Evolutionary conservation across 2,113 vertebrate genomes (phyloP).

Genomic region (Camelus bactrianus): DNA sequence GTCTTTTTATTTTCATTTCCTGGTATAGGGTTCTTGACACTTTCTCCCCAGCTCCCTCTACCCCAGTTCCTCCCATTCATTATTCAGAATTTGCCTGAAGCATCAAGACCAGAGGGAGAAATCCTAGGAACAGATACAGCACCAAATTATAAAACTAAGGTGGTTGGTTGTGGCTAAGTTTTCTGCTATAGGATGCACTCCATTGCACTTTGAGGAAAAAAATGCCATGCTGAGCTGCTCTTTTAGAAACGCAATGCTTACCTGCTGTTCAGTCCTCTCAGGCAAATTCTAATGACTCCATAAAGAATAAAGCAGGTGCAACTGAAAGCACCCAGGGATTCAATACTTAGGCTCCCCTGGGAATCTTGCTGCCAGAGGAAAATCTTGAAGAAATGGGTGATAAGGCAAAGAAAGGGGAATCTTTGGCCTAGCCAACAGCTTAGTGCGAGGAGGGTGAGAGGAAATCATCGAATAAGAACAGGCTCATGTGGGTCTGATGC

Average conservation of each 20-base stretch:
- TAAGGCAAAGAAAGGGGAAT: conserved; percentile 45
- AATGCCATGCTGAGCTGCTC: conserved; percentile 55
- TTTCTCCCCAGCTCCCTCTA: conserved; percentile 38
- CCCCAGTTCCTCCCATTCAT: conserved; percentile 34
- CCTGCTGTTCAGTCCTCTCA: conserved; percentile 61
- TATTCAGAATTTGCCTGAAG: conserved; percentile 69
- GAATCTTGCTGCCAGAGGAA: conserved; percentile 70
- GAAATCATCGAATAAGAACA: conserved; percentile 50
- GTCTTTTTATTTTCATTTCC: conserved; percentile 68
- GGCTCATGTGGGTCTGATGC: neutral
- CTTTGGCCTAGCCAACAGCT: conserved; percentile 11
- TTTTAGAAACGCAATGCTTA: conserved; percentile 56
- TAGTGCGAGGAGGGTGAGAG: neutral
- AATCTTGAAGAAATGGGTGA: conserved; percentile 68
- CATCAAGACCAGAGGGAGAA: conserved; percentile 34
- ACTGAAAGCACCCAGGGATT: conserved; percentile 62
- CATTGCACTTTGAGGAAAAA: conserved; percentile 56
- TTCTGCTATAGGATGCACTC: conserved; percentile 43
- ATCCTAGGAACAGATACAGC: conserved; percentile 20
- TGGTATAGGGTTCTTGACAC: conserved; percentile 54
- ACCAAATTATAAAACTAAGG: conserved; percentile 64
- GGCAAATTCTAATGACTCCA: conserved; percentile 67
- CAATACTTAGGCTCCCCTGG: conserved; percentile 4
- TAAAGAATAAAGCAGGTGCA: conserved; percentile 72
- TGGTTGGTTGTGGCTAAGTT: conserved; percentile 43